phyloP scores from a whole-genome alignment of 2,113 vertebrate species.

The Lichenostomus cassidix region DNA sequence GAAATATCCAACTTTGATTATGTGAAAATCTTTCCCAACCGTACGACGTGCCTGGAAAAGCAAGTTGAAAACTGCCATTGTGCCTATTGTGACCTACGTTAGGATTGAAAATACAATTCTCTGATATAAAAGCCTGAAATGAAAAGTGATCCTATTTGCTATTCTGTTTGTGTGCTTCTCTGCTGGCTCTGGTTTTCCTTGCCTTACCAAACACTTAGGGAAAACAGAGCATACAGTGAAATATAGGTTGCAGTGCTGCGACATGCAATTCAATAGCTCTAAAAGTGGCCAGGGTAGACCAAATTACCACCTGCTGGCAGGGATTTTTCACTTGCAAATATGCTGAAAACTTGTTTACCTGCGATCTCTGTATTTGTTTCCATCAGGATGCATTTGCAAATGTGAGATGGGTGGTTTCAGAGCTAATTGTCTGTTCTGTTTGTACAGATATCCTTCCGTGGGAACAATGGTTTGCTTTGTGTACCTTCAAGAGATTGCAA shows the following conservation, averaged over 20 bases:
- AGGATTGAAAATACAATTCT: conserved; percentile 35
- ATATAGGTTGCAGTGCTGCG: neutral
- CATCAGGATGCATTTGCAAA: neutral
- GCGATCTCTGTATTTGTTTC: neutral
- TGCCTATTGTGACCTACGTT: conserved; percentile 35
- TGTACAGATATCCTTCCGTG: neutral
- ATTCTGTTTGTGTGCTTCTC: neutral
- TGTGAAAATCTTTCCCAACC: conserved; percentile 70
- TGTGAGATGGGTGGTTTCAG: neutral
- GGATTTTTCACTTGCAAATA: neutral
- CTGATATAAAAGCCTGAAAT: neutral
- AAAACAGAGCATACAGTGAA: neutral
- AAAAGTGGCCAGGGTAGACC: neutral
- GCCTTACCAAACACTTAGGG: neutral
- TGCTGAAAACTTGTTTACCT: neutral
- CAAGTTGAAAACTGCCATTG: conserved; percentile 48
- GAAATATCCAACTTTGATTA: conserved; percentile 77
- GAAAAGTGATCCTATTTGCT: neutral
- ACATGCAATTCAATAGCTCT: neutral
- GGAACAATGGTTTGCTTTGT: neutral
- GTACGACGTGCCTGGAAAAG: conserved; percentile 67
- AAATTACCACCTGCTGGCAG: neutral
- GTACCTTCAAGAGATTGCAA: neutral
- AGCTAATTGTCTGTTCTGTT: neutral
- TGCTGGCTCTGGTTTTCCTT: neutral